Evolutionary conservation across 2,113 vertebrate genomes (phyloP).

Genomic region (Etheostoma spectabile): DNA sequence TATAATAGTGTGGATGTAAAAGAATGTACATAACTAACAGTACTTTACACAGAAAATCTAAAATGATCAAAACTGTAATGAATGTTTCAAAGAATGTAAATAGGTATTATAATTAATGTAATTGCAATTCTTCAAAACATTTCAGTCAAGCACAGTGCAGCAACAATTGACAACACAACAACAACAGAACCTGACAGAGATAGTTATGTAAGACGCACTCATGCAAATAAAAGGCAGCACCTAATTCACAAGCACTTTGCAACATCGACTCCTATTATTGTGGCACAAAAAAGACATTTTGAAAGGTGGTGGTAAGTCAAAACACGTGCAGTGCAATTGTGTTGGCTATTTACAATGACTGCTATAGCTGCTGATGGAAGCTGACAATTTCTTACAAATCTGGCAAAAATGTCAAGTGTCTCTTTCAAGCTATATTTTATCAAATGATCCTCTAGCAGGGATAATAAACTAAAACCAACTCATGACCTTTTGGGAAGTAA

Average conservation of each 20-base stretch:
- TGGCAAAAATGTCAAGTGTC: slow-evolving; percentile 31
- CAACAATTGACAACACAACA: neutral
- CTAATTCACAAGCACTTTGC: slow-evolving; percentile 21
- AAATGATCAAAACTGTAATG: neutral
- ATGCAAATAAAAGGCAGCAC: slow-evolving; percentile 13
- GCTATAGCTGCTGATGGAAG: slow-evolving; percentile 7
- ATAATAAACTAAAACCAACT: slow-evolving; percentile 31
- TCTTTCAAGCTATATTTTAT: slow-evolving; percentile 6
- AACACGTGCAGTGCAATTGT: slow-evolving; percentile 19
- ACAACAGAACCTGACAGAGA: neutral
- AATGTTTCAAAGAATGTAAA: neutral
- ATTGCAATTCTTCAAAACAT: neutral
- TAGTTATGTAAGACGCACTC: neutral
- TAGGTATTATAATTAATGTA: neutral
- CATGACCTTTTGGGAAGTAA: slow-evolving; percentile 44
- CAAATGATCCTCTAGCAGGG: slow-evolving; percentile 1
- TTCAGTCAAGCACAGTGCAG: neutral
- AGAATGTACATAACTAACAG: neutral
- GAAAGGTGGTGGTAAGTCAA: slow-evolving; percentile 1
- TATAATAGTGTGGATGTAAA: neutral
- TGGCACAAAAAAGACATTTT: slow-evolving; percentile 2
- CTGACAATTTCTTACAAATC: slow-evolving; percentile 15
- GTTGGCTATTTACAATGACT: neutral
- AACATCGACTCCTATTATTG: slow-evolving; percentile 11
- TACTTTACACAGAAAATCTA: neutral